Conservation (phyloP, 2,113 vertebrate genomes). For the Siniperca knerii region DNA sequence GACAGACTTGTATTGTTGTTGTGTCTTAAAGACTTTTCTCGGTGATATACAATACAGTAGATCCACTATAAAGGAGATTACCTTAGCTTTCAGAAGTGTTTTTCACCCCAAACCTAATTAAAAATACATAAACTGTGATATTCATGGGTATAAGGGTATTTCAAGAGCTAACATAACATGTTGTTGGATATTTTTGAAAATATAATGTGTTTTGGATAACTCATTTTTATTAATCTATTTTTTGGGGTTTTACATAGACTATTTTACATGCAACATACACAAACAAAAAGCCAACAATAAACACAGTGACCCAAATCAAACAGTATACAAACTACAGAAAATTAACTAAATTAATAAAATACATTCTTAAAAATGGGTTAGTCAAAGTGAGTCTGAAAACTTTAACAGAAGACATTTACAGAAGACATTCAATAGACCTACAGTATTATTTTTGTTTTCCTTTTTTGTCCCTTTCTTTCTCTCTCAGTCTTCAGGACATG, state of each 20-base stretch:
- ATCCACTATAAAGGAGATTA: background rate
- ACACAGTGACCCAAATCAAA: background rate
- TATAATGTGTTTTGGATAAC: background rate
- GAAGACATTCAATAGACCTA: too few species aligned
- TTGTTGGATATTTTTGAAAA: background rate
- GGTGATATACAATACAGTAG: background rate
- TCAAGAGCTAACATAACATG: background rate
- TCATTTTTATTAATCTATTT: background rate
- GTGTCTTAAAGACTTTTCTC: background rate
- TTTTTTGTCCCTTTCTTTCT: background rate
- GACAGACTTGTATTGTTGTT: constrained; percentile 10
- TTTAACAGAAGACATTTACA: background rate
- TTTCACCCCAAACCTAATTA: background rate
- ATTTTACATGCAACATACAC: background rate
- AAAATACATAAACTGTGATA: background rate
- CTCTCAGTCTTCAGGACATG: background rate
- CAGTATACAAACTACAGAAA: background rate
- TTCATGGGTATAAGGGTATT: background rate
- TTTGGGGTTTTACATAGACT: too few species aligned
- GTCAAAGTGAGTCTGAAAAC: background rate
- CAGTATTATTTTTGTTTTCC: background rate
- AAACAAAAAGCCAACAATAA: too few species aligned
- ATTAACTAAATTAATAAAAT: background rate
- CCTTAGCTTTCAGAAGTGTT: background rate
- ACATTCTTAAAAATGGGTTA: background rate